Conservation (phyloP, 2,888 invertebrate genomes). For the Euproctis similis region DNA sequence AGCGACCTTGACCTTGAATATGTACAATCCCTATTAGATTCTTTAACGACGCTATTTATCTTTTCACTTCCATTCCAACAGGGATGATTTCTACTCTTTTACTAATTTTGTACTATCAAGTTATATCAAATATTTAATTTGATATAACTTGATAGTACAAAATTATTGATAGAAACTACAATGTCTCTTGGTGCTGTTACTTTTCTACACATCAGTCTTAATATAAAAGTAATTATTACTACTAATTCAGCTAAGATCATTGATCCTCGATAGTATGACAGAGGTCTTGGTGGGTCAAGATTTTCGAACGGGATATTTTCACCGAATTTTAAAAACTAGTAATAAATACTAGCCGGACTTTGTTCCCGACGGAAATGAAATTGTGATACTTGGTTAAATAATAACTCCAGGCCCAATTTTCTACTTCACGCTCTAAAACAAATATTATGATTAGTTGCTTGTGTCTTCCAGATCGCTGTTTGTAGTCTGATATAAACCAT, state of each 20-base stretch:
- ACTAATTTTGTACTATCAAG: too few relatives aligned
- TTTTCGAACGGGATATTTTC: conserved; percentile 27
- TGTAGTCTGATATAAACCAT: conserved; percentile 36
- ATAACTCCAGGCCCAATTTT: conserved; percentile 27
- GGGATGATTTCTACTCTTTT: too few relatives aligned
- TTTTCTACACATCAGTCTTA: conserved; percentile 22
- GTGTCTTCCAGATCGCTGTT: conserved; percentile 12
- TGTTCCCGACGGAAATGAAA: too few relatives aligned
- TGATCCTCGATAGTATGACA: conserved; percentile 35
- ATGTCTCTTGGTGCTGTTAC: conserved; percentile 15
- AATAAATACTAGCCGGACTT: too few relatives aligned
- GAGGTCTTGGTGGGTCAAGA: conserved; percentile 27
- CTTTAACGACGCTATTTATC: too few relatives aligned
- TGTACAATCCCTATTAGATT: too few relatives aligned
- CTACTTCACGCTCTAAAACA: conserved; percentile 33
- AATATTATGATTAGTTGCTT: conserved; percentile 29
- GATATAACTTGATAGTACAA: conserved; percentile 18
- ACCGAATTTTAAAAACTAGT: conserved; percentile 22
- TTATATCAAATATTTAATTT: too few relatives aligned
- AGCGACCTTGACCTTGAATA: too few relatives aligned
- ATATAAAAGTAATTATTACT: conserved; percentile 24
- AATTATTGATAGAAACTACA: conserved; percentile 24
- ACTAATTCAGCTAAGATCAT: conserved; percentile 25
- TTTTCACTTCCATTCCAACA: too few relatives aligned
- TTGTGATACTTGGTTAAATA: conserved; percentile 29